These are phyloP conservation scores for Perognathus longimembris DNA, from an alignment of 2,113 vertebrate genomes.

Conservation along the genomic window DNA sequence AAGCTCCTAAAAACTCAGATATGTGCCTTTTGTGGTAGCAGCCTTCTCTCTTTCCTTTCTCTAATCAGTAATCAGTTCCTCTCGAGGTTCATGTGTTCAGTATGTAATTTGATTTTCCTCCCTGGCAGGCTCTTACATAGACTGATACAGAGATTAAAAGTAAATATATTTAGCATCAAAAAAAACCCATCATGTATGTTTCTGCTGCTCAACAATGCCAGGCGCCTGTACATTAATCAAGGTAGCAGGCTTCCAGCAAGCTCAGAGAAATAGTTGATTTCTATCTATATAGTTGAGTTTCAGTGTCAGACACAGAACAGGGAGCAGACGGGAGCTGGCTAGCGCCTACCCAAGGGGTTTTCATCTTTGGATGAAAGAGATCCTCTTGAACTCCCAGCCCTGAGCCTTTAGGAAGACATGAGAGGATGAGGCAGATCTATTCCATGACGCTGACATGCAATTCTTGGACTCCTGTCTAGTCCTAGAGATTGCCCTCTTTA, in stretches of 20 bases:
- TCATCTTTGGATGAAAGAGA: background rate
- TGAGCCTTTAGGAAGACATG: conserved; percentile 35
- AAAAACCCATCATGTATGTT: conserved; percentile 18
- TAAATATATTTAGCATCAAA: conserved; percentile 66
- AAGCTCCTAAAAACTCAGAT: conserved; percentile 76
- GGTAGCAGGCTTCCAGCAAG: background rate
- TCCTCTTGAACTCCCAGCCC: background rate
- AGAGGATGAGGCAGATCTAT: background rate
- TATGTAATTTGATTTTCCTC: conserved; percentile 81
- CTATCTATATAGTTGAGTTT: background rate
- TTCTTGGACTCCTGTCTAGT: background rate
- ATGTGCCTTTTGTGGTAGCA: conserved; percentile 74
- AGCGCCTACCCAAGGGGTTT: background rate
- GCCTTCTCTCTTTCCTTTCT: conserved; percentile 49
- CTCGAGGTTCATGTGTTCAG: conserved; percentile 75
- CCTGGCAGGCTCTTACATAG: conserved; percentile 65
- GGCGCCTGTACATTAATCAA: conserved; percentile 32
- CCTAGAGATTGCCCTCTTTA: background rate
- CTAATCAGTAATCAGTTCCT: conserved; percentile 82
- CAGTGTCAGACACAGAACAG: background rate
- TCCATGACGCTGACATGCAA: background rate
- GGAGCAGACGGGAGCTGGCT: accelerated
- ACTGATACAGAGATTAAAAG: conserved; percentile 72
- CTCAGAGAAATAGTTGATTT: background rate
- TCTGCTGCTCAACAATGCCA: conserved; percentile 47